Evolutionary conservation across 2,797 vertebrate species (phyloP).

Genomic region (Capromys pilorides): DNA sequence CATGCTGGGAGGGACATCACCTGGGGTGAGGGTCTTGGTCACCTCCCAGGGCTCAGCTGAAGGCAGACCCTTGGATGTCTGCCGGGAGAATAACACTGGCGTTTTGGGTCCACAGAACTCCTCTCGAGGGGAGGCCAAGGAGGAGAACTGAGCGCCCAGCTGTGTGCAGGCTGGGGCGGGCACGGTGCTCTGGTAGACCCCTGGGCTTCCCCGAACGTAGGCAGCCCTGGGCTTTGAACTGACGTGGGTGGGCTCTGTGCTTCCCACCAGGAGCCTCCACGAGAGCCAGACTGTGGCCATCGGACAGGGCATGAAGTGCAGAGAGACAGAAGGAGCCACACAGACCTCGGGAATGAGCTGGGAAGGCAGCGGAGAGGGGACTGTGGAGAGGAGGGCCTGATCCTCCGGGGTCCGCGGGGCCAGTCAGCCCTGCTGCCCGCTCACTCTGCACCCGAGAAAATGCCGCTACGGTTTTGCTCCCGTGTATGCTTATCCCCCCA

Average conservation of each 20-base stretch:
- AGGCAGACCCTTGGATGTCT: not conserved
- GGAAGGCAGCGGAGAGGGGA: not conserved
- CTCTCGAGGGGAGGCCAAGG: constrained; percentile 29
- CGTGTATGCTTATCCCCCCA: not conserved
- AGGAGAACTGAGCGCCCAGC: not conserved
- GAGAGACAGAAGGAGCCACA: not conserved
- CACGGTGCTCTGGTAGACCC: not conserved
- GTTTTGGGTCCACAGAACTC: constrained; percentile 63
- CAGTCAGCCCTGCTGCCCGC: not conserved
- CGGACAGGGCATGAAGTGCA: not conserved
- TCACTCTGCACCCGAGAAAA: constrained; percentile 9
- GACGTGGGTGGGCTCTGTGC: not conserved
- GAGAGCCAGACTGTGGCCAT: not conserved
- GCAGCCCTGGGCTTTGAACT: not conserved
- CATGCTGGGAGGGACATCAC: not conserved
- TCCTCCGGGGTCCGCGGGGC: too few species aligned
- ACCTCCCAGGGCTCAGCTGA: not conserved
- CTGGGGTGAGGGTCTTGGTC: not conserved
- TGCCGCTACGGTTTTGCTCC: not conserved
- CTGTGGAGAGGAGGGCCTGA: too few species aligned
- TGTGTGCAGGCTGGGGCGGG: not conserved
- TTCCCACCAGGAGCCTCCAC: not conserved
- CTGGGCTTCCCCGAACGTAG: constrained; percentile 28
- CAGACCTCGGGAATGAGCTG: not conserved
- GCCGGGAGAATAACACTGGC: constrained; percentile 44